These are phyloP conservation scores for Protosalanx chinensis DNA, from an alignment of 2,797 vertebrate species.

Conservation along the genomic window DNA sequence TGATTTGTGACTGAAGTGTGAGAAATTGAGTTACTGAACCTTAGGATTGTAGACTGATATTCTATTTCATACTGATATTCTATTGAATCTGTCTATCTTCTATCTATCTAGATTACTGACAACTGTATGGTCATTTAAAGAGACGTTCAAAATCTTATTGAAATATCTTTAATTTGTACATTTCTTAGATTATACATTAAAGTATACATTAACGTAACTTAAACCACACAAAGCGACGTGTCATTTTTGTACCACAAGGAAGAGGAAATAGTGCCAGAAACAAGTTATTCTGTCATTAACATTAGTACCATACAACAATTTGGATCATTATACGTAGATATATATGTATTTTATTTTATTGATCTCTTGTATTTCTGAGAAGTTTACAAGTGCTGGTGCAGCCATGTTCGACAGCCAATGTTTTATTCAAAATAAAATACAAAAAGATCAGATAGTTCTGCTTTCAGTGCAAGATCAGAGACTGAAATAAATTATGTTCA, in stretches of 20 bases:
- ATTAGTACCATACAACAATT: too few species aligned
- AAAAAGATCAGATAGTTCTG: neutral
- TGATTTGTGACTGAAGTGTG: too few species aligned
- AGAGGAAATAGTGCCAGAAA: neutral
- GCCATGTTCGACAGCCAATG: too few species aligned
- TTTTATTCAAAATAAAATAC: neutral
- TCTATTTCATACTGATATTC: too few species aligned
- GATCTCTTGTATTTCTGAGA: neutral
- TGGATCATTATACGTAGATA: neutral
- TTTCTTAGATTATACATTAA: neutral
- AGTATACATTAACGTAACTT: neutral
- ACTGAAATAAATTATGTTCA: neutral
- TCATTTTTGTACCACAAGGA: constrained; percentile 2
- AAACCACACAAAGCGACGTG: neutral
- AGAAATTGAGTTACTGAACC: too few species aligned
- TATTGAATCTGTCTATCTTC: too few species aligned
- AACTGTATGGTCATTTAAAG: neutral
- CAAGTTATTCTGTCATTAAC: neutral
- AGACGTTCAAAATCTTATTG: neutral
- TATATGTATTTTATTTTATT: neutral
- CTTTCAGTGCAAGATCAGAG: constrained; percentile 4
- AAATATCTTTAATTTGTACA: neutral
- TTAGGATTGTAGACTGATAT: too few species aligned
- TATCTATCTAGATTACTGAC: too few species aligned
- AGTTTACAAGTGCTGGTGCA: too few species aligned